Base-by-base conservation (phyloP, 2,888 invertebrate genomes). In the Pollenia angustigena region DNA sequence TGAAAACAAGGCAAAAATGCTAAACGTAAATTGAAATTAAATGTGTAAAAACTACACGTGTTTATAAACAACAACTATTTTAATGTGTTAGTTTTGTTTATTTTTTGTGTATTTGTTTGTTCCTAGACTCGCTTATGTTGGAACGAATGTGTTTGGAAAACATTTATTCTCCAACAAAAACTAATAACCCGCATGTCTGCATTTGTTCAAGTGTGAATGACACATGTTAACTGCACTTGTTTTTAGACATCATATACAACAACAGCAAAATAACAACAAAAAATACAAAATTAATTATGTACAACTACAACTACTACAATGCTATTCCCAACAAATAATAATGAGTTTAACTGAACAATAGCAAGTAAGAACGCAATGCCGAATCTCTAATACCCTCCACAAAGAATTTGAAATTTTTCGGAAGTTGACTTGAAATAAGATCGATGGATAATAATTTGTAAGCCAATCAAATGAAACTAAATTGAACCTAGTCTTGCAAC, bases 171-270 rank as follows among this genome's bases (percentile, higher is more conserved):
- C 46, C 46, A 64, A 58, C 54, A 64, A 46, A 68, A 71, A 69
- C 79, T 85, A 85, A 79, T 85, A 85, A 80, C 68, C 79, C 74
- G 68, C 84, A 80, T 80, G 84, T 85, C 74, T 68, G 84, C 60
- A 80, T 74, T 80, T 85, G 60, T 75, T 85, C 84, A 85, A 74
- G 68, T 85, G 84, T 80, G 68, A 85, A 85, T 80, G 84, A 85
- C 79, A 85, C 84, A 80, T 85, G 84, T 80, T 74, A 74, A 69
- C 54, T 85, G 54, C 68, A 80, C 68, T 54, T 60, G 18, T 79
- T 85, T 74, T 85, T 23, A 68, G 68, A 80, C 74, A 80, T 74
- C 40, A 48, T 58, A 79, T 72, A 81, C 74, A 68, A 68, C 8
- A 48, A 40, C 58, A n/a, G 48, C 62, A 64, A 64, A 10, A 16